Evolutionary conservation across 2,888 invertebrate genomes (phyloP), one percentile per base, ranked within the genome.

Genomic region (Dryococelus australis): DNA sequence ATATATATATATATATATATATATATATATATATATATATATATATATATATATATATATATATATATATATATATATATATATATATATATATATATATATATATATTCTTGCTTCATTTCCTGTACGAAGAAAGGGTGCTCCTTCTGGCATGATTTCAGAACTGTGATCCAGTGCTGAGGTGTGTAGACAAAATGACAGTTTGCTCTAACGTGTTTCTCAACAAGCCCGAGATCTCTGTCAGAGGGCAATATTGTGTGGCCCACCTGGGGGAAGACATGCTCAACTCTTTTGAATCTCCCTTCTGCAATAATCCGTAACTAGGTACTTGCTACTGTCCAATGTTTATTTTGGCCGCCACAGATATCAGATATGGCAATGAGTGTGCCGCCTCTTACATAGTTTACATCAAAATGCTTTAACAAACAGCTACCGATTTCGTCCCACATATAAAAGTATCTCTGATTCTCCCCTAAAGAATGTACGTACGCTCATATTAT

Each of bases 361-460:
- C 1, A 86, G 85, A 85, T 86, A 84, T 86, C 87, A 80, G 87
- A 86, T 85, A 86, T 86, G 6, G 87, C 85, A 6, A 85, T 43
- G 12, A 85, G 47, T 43, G 13, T 86, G 20, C 86, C 87, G 16
- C 87, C 85, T 6, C 51, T 51, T 51, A 86, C 43, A 85, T 85
- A 16, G 43, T 80, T 80, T 20, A 27, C 47, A 43, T 87, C 35
- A 35, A 87, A 87, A 81, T 87, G 85, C 51, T 84, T 79, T 80
- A 84, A 43, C 27, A 87, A 43, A 16, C 86, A 28, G 43, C 86
- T 87, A 24, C 86, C 78, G 43, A 87, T 87, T 80, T 87, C 86
- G 81, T 79, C 86, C 87, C 87, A 87, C 47, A 87, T 79, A 47
- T 81, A 87, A 65, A 87, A 78, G 26, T 86, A 43, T 83, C 86